Base-by-base conservation (phyloP, 2,113 vertebrate genomes). In the Aphyosemion australe region DNA sequence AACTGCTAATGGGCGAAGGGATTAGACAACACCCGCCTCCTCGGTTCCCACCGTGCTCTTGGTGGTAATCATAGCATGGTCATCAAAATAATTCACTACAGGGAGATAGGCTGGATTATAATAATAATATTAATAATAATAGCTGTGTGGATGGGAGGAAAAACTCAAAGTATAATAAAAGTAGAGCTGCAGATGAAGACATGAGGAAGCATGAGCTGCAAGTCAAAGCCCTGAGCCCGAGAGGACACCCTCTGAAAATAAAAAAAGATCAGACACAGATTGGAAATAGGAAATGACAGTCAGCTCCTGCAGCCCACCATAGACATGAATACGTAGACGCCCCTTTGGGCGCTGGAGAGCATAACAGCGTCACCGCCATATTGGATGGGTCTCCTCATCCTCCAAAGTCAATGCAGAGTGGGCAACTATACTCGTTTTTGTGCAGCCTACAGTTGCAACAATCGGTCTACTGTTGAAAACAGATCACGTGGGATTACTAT, bases 251-350 rank as follows among this genome's bases (percentile, higher is more conserved):
- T 78, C 67, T 39, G 70, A 83, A 77, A 67, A 85, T 76, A 74
- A 74, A 78, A 76, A 75, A 52, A 61, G 70, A 69, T 72, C 78
- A 80, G 79, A 82, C 79, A 76, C 57, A 69, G 78, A 84, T 69
- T 61, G 50, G 68, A 79, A 82, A 89, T 83, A 65, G 31, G 78
- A 83, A 78, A 88, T 82, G 90, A 88, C 87, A 88, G 86, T 57
- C 31, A 52, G 31, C 62, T 80, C 69, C 69, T 82, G n/a, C n/a
- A n/a, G n/a, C n/a, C n/a, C n/a, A n/a, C n/a, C n/a, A n/a, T n/a
- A n/a, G n/a, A n/a, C n/a, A n/a, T n/a, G n/a, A n/a, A n/a, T n/a
- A n/a, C n/a, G n/a, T n/a, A n/a, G n/a, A n/a, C n/a, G n/a, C n/a
- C n/a, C n/a, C n/a, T n/a, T n/a, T n/a, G n/a, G n/a, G n/a, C n/a